Conservation (phyloP, 2,113 vertebrate genomes). For the Andinoacara biseriatus region DNA sequence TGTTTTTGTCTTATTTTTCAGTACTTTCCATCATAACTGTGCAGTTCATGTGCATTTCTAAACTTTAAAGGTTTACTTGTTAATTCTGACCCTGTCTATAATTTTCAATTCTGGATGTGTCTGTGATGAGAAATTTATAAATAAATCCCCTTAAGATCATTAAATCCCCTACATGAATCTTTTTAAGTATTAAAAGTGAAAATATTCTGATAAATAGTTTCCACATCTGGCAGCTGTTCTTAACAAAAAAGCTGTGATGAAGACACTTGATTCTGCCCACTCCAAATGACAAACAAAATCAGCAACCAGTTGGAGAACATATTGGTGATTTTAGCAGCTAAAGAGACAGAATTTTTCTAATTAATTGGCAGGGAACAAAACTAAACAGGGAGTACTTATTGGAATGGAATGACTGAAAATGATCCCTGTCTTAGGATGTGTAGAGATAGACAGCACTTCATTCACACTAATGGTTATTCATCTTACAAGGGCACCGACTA, state of each 20-base stretch:
- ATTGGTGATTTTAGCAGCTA: not conserved
- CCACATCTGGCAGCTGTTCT: not conserved
- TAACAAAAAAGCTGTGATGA: not conserved
- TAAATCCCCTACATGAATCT: not conserved
- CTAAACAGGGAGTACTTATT: not conserved
- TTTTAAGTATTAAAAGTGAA: not conserved
- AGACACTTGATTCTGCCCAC: not conserved
- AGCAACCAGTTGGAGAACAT: not conserved
- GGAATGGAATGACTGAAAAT: not conserved
- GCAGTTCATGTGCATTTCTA: not conserved
- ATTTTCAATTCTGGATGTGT: not conserved
- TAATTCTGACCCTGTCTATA: not conserved
- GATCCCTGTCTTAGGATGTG: not conserved
- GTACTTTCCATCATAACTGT: not conserved
- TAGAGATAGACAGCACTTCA: not conserved
- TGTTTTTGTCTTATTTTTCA: not conserved
- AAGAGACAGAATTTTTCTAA: not conserved
- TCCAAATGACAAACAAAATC: not conserved
- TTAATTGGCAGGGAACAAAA: not conserved
- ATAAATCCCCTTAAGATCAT: not conserved
- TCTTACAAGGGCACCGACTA: not conserved
- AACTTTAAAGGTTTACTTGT: not conserved
- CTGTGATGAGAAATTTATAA: not conserved
- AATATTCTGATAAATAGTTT: not conserved
- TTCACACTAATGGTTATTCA: not conserved